Evolutionary conservation across 2,797 vertebrate genomes (phyloP), one percentile per base, ranked within the genome.

Genomic region (Eulemur rubriventer): DNA sequence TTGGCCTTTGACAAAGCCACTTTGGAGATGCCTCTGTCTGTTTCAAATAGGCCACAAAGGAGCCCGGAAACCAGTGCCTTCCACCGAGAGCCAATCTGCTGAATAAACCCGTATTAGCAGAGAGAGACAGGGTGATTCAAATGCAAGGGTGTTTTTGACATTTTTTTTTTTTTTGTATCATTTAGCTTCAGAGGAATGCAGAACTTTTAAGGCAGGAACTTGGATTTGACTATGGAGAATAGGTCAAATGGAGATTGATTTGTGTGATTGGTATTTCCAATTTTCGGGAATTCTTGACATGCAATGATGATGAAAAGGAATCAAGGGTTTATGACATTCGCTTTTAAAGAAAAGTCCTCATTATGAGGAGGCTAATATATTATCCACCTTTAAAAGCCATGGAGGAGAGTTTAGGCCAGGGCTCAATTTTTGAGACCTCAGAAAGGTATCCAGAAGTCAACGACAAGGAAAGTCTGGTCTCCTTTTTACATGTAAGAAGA

Each of bases 1-100:
- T 98, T 98, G 98, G 98, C 98, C 97, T 98, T 98, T 97, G 95
- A 98, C 97, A 98, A 97, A 97, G 97, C 95, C 75, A 46, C 89
- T 96, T 98, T 96, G 97, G 97, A 98, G 98, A 97, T 98, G 95
- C 94, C 96, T 98, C 97, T 84, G 96, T 98, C 98, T 98, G 98
- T 98, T 98, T 98, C 97, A 98, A 99, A 98, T 97, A 98, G 97
- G 96, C 98, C 97, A 94, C 98, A 98, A 97, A 98, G 89, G 91
- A 98, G 97, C 96, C 97, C 94, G 82, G 97, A 98, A 98, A 98
- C 96, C 96, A 97, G 97, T 95, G 93, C 96, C 84, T 91, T 96
- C 91, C 93, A 93, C 91, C 48, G 52, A 95, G 97, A 97, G 97
- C 97, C 98, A 98, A 75, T 96, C 94, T 97, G 93, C 92, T 98